Percentiles rank a stretch among this genome's conserved stretches.
Conservation (phyloP, 1,140 invertebrate genomes). For the Saccostrea echinata region DNA sequence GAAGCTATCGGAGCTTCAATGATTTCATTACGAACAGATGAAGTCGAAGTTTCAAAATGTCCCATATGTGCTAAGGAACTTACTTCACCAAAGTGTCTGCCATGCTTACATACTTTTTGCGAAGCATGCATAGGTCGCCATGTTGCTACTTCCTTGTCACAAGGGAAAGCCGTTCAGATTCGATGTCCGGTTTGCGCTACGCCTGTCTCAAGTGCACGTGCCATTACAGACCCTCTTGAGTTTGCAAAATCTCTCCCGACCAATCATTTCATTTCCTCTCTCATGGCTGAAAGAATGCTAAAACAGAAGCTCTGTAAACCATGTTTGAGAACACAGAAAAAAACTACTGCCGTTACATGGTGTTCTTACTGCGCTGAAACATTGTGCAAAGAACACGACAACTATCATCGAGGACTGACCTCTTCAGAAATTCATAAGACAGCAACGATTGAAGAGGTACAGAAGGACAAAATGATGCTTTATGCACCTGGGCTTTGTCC, state of each 20-base stretch:
- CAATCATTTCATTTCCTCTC: conserved; percentile 49
- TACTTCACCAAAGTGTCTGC: conserved; percentile 45
- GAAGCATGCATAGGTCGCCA: conserved; percentile 37
- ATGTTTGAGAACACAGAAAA: conserved; percentile 41
- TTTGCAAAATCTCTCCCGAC: conserved; percentile 43
- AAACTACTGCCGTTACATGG: conserved; percentile 41
- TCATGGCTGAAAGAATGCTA: conserved; percentile 40
- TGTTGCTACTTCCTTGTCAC: conserved; percentile 39
- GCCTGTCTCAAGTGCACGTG: conserved; percentile 42
- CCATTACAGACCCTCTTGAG: conserved; percentile 35
- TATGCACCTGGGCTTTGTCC: conserved; percentile 47
- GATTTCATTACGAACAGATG: conserved; percentile 2
- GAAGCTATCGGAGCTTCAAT: conserved; percentile 27
- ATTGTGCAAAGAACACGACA: conserved; percentile 47
- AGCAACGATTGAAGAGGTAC: conserved; percentile 23
- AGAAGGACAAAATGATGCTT: conserved; percentile 41
- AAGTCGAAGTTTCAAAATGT: conserved; percentile 48
- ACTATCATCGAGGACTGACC: conserved; percentile 47
- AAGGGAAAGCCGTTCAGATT: conserved; percentile 45
- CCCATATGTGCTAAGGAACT: conserved; percentile 51
- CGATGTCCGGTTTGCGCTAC: conserved; percentile 48
- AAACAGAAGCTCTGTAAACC: conserved; percentile 50
- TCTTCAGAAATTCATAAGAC: conserved; percentile 47
- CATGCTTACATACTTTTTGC: conserved; percentile 52
- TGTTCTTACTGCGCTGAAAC: conserved; percentile 55